These are phyloP conservation scores for Pempheris klunzingeri DNA, from an alignment of 2,797 vertebrate species.

Conservation along the genomic window DNA sequence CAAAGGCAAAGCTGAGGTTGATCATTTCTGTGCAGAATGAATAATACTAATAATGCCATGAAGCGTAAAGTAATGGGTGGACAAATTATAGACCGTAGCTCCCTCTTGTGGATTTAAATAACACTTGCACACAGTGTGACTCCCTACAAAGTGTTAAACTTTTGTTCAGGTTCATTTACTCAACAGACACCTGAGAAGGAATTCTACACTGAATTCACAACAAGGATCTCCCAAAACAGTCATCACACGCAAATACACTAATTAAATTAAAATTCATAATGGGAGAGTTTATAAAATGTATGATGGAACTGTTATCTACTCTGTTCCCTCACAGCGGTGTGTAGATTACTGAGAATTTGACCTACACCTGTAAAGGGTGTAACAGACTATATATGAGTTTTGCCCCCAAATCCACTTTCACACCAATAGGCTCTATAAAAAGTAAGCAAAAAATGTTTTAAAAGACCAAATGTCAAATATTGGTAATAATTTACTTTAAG, in stretches of 20 bases:
- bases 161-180: background rate
- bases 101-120: slow-evolving; percentile 67
- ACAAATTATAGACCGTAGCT: slow-evolving; percentile 3
- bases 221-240: background rate
- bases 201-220: background rate
- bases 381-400: background rate
- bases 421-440: background rate
- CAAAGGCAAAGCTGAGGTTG: background rate
- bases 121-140: background rate
- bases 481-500: background rate
- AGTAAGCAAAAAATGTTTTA: background rate
- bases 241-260: background rate
- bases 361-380: background rate
- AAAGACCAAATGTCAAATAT: background rate
- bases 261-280: background rate
- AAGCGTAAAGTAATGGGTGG: background rate
- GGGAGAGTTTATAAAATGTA: background rate
- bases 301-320: background rate
- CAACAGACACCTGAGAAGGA: background rate
- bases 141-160: background rate
- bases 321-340: background rate
- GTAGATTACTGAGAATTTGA: background rate
- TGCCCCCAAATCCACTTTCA: background rate
- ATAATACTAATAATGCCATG: background rate
- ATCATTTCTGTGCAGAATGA: background rate